Percentiles rank a stretch among this genome's conserved stretches.
Conservation (phyloP, 2,888 invertebrate genomes). For the Gibbula magus region DNA sequence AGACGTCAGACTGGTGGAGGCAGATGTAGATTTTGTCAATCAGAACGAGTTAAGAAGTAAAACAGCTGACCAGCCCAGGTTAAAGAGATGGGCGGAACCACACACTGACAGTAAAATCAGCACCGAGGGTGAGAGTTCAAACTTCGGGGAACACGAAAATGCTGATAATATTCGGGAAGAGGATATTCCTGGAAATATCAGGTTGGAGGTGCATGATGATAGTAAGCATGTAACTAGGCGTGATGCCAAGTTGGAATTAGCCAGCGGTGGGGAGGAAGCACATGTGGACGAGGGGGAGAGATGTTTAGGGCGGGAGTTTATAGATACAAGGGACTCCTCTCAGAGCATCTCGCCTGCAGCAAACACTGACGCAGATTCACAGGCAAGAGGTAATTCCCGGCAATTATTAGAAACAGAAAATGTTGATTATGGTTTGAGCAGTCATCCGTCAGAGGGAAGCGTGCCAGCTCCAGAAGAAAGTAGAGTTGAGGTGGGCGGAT, state of each 20-base stretch:
- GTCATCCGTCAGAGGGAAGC: neutral
- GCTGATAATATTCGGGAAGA: neutral
- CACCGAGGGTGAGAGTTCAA: constrained; percentile 1
- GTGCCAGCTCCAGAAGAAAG: neutral
- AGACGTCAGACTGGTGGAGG: neutral
- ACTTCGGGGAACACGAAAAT: neutral
- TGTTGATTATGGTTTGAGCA: neutral
- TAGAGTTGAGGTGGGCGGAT: neutral
- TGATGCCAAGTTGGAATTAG: constrained; percentile 19
- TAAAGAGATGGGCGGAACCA: neutral
- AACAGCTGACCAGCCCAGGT: constrained; percentile 8
- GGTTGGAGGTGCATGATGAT: neutral
- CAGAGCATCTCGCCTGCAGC: neutral
- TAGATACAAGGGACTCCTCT: neutral
- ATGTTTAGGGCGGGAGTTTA: neutral
- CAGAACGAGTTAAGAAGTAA: neutral
- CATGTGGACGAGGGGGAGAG: neutral
- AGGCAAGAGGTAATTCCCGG: constrained; percentile 1
- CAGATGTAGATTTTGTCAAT: neutral
- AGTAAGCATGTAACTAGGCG: neutral
- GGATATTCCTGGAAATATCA: neutral
- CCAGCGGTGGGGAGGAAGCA: neutral
- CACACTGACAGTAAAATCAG: neutral
- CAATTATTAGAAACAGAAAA: constrained; percentile 23
- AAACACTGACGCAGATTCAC: neutral